Base-by-base conservation (phyloP, 2,113 vertebrate genomes). In the Pseudolaguvia tuberculata region DNA sequence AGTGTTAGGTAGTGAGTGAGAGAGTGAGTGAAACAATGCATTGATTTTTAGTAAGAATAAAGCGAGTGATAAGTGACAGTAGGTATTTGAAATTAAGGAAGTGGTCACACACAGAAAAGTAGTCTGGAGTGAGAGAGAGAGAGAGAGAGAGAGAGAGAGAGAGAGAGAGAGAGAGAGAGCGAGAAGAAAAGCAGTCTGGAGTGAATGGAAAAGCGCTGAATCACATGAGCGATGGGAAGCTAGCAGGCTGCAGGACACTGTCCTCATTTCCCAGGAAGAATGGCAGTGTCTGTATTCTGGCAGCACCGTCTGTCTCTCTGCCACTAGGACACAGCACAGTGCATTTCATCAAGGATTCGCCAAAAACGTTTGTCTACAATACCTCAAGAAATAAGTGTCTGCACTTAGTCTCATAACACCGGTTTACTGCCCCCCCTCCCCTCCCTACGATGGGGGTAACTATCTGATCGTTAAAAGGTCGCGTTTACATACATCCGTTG, bases 151-250 rank as follows among this genome's bases (percentile, higher is more conserved):
- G 29, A 29, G 27, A 35, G 12, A 14, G 20, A 39, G 31, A 42
- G 11, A 29, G 2, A n/a, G 31, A 62, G 31, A 62, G 31, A 25
- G 56, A 61, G 17, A 39, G 29, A 39, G 29, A 39, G 31, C n/a
- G n/a, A n/a, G n/a, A n/a, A n/a, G 58, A 61, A 27, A 13, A 5
- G 14, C 39, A 7, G 13, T 47, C 15, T 52, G 62, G 47, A 55
- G 23, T 48, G 23, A n/a, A 1, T 2, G 17, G 23, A 69, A 48
- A n/a, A 31, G 48, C n/a, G 48, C 27, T 17, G n/a, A 69, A 8
- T 69, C 66, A 68, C 66, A 68, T 68, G 66, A 53, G 23, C 15
- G 20, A 68, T 29, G 15, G 13, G 47, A 29, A 51, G n/a, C n/a
- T n/a, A 7, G 17, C 66, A 69, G 66, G n/a, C 66, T 31, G 50